Evolutionary conservation across 2,113 vertebrate genomes (phyloP), one percentile per base, ranked within the genome.

Genomic region (Alaudala cheleensis): DNA sequence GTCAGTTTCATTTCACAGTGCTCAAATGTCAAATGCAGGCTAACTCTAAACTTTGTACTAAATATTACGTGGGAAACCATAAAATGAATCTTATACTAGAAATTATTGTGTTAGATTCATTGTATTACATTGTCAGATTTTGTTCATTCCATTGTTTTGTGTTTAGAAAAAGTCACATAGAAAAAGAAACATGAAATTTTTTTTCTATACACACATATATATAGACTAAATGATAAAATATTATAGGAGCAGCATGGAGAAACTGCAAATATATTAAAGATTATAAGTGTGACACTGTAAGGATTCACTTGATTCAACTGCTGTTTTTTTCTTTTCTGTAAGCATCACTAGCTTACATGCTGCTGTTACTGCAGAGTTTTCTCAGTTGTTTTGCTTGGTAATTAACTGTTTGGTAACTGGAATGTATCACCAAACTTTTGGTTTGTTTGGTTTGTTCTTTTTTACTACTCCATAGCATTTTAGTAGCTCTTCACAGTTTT

Each of bases 181-280:
- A 7, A 64, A 51, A 72, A 37, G 3, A 61, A 61, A 16, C 22
- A 6, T 0, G 16, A 13, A 57, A n/a, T 39, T 61, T 83, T 1
- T 49, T 77, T 88, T 81, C 34, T 66, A 0, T 58, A 15, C 0
- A 1, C 4, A 4, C 31, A 29, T 11, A 21, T 5, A 5, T 28
- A 6, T 28, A 53, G 34, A 50, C 5, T 28, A 60, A 64, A 28
- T 1, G 0, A 13, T 79, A 34, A 56, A 86, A 21, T 69, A 49
- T 17, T 37, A 4, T 9, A 44, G 26, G 3, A 69, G 15, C 37
- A 65, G 9, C 24, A 13, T 10, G 6, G 13, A 4, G 57, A 62
- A 81, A 77, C 20, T 31, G 8, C 3, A 31, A 21, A 13, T 40
- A 5, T 28, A 4, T 44, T 58, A 44, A 81, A 56, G 10, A 16